Percentiles rank a stretch among this genome's conserved stretches.
These are phyloP conservation scores for Drosophila oshimai DNA, from an alignment of 1,140 invertebrate species.

Conservation along the genomic window DNA sequence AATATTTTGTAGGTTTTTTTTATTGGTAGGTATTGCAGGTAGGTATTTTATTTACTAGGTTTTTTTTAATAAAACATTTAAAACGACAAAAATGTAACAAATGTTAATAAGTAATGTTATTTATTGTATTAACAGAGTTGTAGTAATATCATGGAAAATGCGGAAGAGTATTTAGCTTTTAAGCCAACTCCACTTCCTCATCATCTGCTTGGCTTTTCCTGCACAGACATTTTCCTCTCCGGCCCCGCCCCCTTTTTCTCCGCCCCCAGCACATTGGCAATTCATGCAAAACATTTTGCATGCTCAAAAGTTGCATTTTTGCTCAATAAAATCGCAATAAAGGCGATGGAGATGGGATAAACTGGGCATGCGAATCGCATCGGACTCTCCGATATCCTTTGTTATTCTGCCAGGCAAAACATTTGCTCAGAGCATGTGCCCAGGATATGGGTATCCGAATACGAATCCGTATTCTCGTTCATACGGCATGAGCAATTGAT, in stretches of 20 bases:
- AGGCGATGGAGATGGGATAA: conserved; percentile 45
- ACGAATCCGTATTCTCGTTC: conserved; percentile 17
- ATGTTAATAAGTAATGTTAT: too few species aligned
- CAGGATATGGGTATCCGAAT: conserved; percentile 49
- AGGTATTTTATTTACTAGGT: too few species aligned
- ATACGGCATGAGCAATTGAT: conserved; percentile 72
- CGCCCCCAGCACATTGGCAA: conserved; percentile 38
- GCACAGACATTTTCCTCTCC: not conserved
- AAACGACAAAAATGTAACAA: too few species aligned
- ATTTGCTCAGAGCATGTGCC: conserved; percentile 58
- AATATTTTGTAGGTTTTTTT: too few species aligned
- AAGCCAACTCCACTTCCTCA: not conserved
- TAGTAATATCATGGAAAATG: not conserved
- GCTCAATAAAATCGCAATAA: conserved; percentile 78
- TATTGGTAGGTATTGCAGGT: too few species aligned
- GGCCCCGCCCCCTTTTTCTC: not conserved
- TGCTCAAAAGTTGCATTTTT: conserved; percentile 72
- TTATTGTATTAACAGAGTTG: too few species aligned
- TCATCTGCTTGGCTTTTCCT: not conserved
- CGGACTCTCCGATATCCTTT: conserved; percentile 33
- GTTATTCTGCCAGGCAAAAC: conserved; percentile 50
- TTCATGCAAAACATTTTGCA: conserved; percentile 63
- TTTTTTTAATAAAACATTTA: too few species aligned
- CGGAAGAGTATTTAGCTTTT: not conserved
- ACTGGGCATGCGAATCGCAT: conserved; percentile 42